phyloP scores from a whole-genome alignment of 2,888 invertebrate genomes.

The Malthinus flaveolus region DNA sequence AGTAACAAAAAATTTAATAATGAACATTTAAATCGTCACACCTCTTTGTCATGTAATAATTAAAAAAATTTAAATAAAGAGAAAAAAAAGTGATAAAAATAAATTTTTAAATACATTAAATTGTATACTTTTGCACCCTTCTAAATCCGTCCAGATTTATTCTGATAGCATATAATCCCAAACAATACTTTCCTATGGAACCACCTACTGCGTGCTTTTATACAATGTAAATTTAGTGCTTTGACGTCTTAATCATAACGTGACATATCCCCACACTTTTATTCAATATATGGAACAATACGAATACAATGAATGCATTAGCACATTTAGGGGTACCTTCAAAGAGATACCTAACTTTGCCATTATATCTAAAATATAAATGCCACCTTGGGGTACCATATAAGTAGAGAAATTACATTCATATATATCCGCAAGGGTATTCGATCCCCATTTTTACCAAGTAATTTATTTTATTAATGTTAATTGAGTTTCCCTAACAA shows the following conservation, averaged over 20 bases:
- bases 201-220: constrained; percentile 32
- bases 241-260: constrained; percentile 40
- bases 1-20: too few relatives aligned
- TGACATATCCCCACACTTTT: constrained; percentile 21
- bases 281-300: constrained; percentile 12
- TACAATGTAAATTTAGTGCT: constrained; percentile 36
- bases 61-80: constrained; percentile 2
- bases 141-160: constrained; percentile 5
- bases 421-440: constrained; percentile 21
- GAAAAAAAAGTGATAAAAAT: constrained; percentile 5
- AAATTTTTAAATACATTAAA: constrained; percentile 4
- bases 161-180: constrained; percentile 11
- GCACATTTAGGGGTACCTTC: constrained; percentile 14
- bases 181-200: constrained; percentile 17
- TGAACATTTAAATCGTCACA: too few relatives aligned
- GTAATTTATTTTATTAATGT: constrained; percentile 26
- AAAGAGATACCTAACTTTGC: constrained; percentile 16
- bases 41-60: not conserved
- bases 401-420: constrained; percentile 20
- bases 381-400: constrained; percentile 27
- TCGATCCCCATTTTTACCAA: constrained; percentile 15
- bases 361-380: constrained; percentile 21
- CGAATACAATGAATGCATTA: constrained; percentile 16
- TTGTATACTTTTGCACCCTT: constrained; percentile 5
- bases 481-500: constrained; percentile 23